phyloP scores from a whole-genome alignment of 2,888 invertebrate genomes.

The Geophilus truncorum region DNA sequence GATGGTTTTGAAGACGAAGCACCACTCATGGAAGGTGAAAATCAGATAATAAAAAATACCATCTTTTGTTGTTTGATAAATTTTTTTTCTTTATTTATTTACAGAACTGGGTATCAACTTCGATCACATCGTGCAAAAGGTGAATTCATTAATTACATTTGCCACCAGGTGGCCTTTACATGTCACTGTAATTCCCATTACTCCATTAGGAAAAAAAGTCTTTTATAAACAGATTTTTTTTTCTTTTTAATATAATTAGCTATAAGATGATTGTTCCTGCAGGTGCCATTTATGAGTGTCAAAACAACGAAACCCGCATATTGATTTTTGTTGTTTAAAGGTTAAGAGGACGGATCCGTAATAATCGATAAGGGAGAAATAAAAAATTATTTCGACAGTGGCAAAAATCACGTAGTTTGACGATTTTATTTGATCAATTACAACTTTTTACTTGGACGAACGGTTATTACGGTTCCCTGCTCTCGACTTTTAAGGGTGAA shows the following conservation, averaged over 20 bases:
- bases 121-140: slow-evolving; percentile 76
- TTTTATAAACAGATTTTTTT: too few species aligned
- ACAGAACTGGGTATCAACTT: slow-evolving; percentile 84
- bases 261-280: background rate
- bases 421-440: background rate
- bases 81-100: slow-evolving; percentile 6
- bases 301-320: background rate
- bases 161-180: background rate
- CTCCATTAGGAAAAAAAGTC: background rate
- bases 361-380: background rate
- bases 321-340: background rate
- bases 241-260: background rate
- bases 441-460: too few species aligned
- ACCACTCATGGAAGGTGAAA: slow-evolving; percentile 37
- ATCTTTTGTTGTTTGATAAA: background rate
- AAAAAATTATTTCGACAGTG: background rate
- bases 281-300: background rate
- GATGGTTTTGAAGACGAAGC: slow-evolving; percentile 36
- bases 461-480: background rate
- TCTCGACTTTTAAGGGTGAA: background rate
- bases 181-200: background rate
- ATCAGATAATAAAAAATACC: background rate
- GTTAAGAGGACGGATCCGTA: background rate
- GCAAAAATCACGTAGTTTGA: too few species aligned
- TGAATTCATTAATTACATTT: slow-evolving; percentile 22